These are phyloP conservation scores for Achlya flavicornis DNA, from an alignment of 2,888 invertebrate species.

Conservation along the genomic window DNA sequence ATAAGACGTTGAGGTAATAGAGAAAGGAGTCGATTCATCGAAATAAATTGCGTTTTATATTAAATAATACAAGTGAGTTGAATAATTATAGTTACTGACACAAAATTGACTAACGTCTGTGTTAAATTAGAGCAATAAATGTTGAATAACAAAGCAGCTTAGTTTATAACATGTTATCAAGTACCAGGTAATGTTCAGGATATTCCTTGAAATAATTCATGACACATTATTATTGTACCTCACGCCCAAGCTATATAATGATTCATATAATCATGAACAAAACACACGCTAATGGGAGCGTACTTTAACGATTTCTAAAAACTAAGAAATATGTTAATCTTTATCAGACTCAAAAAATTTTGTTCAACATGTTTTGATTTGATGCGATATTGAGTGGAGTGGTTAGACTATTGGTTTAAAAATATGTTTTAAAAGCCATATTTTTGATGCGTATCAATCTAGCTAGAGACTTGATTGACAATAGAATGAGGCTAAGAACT, in stretches of 20 bases:
- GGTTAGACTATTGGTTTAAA: too few species aligned
- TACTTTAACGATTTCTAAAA: too few species aligned
- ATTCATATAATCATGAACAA: background rate
- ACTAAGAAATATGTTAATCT: too few species aligned
- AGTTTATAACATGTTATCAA: conserved; percentile 14
- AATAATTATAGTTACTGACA: conserved; percentile 34
- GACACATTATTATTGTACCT: background rate
- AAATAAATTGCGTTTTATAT: background rate
- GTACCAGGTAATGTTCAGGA: background rate
- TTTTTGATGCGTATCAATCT: too few species aligned
- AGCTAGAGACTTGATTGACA: too few species aligned
- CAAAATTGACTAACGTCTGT: conserved; percentile 31
- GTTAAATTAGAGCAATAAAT: conserved; percentile 44
- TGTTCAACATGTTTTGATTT: too few species aligned
- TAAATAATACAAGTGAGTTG: conserved; percentile 26
- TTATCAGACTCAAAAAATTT: too few species aligned
- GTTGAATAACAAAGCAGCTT: conserved; percentile 23
- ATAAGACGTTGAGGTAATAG: background rate
- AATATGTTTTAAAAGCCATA: too few species aligned
- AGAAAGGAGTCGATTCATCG: background rate
- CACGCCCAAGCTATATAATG: background rate
- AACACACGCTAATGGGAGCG: too few species aligned
- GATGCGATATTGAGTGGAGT: too few species aligned
- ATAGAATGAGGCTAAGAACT: too few species aligned
- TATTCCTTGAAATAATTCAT: background rate